These are phyloP conservation scores for Iphiclides podalirius DNA, from an alignment of 2,888 invertebrate genomes.

Conservation along the genomic window DNA sequence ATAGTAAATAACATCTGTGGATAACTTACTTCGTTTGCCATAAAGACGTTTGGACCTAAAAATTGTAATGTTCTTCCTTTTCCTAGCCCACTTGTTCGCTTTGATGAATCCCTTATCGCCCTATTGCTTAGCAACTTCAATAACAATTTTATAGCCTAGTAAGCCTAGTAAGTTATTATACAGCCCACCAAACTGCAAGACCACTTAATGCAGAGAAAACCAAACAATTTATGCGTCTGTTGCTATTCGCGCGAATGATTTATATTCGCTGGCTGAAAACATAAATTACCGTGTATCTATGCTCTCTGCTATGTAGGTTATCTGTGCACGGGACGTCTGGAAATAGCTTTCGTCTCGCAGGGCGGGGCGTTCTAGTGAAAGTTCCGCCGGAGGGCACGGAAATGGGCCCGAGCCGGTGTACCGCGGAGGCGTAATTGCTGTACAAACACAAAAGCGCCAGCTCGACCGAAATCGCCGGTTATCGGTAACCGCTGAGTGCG, in stretches of 20 bases:
- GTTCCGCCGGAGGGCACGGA: constrained; percentile 45
- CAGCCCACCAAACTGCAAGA: too few relatives aligned
- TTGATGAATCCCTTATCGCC: too few relatives aligned
- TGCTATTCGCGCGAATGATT: constrained; percentile 14
- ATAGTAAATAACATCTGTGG: too few relatives aligned
- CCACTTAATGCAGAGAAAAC: constrained; percentile 2
- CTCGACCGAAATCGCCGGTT: not conserved
- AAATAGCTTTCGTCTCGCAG: constrained; percentile 34
- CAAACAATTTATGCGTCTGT: constrained; percentile 13
- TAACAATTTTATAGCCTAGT: too few relatives aligned
- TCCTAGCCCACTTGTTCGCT: too few relatives aligned
- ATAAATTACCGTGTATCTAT: constrained; percentile 20
- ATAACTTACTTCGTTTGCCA: too few relatives aligned
- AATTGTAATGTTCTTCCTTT: too few relatives aligned
- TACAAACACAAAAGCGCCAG: constrained; percentile 13
- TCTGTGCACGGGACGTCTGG: constrained; percentile 27
- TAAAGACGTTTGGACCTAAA: too few relatives aligned
- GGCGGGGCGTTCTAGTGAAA: constrained; percentile 45
- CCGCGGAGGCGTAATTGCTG: constrained; percentile 27
- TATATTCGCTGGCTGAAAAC: constrained; percentile 9
- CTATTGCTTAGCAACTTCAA: too few relatives aligned
- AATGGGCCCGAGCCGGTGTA: constrained; percentile 33
- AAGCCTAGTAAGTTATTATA: too few relatives aligned
- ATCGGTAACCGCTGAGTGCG: too few relatives aligned
- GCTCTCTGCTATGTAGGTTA: constrained; percentile 18